Percentiles rank a stretch among this genome's conserved stretches.
Evolutionary conservation across 2,888 invertebrate species (phyloP).

Genomic region (Ormyrus labotus): DNA sequence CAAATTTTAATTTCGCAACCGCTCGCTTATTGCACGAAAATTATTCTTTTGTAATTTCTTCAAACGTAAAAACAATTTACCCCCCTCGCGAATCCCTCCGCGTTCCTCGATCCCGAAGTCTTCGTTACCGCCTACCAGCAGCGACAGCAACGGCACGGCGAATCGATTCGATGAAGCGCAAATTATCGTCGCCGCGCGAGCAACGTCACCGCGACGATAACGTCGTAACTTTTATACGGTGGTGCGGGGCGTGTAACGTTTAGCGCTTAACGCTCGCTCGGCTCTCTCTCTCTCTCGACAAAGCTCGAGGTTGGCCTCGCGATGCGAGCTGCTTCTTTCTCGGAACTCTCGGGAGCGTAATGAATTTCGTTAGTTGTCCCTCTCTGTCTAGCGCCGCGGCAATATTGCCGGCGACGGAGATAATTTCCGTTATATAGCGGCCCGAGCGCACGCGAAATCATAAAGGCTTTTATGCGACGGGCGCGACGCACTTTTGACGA

Average conservation of each 20-base stretch:
- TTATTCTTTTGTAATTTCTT: background rate
- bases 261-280: conserved; percentile 37
- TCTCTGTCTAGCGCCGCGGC: conserved; percentile 11
- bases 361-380: conserved; percentile 57
- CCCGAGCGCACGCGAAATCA: background rate
- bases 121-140: no score
- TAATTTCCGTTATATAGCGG: conserved; percentile 48
- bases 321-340: conserved; percentile 25
- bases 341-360: conserved; percentile 50
- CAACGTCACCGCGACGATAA: conserved; percentile 32
- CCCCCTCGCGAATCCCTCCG: background rate
- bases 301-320: conserved; percentile 22
- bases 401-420: conserved; percentile 47
- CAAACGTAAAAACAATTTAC: no score
- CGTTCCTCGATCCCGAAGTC: background rate
- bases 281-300: conserved; percentile 1
- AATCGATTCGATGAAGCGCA: conserved; percentile 48
- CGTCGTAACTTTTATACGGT: conserved; percentile 46
- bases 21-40: no score
- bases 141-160: background rate
- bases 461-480: conserved; percentile 22
- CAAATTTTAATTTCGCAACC: background rate
- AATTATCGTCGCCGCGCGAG: conserved; percentile 30
- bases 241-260: conserved; percentile 29
- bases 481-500: background rate